Conservation (phyloP, 1,140 invertebrate genomes). For the Drosophila busckii region DNA sequence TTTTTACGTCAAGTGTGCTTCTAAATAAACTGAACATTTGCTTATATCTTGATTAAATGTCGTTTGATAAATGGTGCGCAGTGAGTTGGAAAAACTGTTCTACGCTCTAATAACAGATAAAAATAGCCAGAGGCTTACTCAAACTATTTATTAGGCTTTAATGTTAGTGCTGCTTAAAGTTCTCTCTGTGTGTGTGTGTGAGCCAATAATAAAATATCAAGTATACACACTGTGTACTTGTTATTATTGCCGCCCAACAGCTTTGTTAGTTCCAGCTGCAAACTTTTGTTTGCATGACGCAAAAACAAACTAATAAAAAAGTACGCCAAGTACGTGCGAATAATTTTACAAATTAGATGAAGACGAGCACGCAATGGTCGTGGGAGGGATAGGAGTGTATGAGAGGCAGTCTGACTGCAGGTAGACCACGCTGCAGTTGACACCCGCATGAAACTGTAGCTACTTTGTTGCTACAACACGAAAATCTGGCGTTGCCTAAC, state of each 20-base stretch:
- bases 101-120: slow-evolving; percentile 9
- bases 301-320: slow-evolving; percentile 64
- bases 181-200: too few species aligned
- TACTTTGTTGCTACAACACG: slow-evolving; percentile 26
- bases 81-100: slow-evolving; percentile 5
- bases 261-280: slow-evolving; percentile 7
- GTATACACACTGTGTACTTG: not conserved
- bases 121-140: not conserved
- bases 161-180: too few species aligned
- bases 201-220: slow-evolving; percentile 4
- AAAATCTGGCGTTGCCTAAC: slow-evolving; percentile 35
- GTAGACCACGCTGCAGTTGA: slow-evolving; percentile 8
- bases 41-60: slow-evolving; percentile 69
- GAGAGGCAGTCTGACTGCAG: not conserved
- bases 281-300: slow-evolving; percentile 42
- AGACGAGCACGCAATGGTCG: slow-evolving; percentile 9
- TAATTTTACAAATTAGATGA: slow-evolving; percentile 61
- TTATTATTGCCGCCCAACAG: not conserved
- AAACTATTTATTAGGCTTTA: too few species aligned
- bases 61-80: slow-evolving; percentile 51
- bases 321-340: slow-evolving; percentile 68
- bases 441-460: slow-evolving; percentile 39
- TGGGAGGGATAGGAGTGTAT: not conserved
- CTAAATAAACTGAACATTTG: slow-evolving; percentile 68
- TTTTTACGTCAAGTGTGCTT: slow-evolving; percentile 38